phyloP scores from a whole-genome alignment of 2,797 vertebrate species.

The Chiloscyllium punctatum region DNA sequence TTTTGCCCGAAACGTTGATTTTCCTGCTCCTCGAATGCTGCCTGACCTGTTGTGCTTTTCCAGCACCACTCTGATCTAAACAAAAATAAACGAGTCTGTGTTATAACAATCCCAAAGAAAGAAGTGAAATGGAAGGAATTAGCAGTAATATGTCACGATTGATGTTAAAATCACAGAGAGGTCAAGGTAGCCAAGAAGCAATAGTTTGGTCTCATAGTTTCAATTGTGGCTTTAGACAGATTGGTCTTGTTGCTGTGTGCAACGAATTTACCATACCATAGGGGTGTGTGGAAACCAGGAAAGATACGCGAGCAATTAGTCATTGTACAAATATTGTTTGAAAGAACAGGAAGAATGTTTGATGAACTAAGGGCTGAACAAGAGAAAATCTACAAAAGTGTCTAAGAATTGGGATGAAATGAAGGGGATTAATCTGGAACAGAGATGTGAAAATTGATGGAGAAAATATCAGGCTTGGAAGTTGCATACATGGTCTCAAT shows the following conservation, averaged over 20 bases:
- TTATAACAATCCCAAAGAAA: neutral
- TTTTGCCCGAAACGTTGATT: too few relatives aligned
- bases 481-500: neutral
- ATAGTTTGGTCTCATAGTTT: neutral
- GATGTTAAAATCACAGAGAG: neutral
- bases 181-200: neutral
- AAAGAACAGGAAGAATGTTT: neutral
- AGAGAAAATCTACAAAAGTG: neutral
- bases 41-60: too few relatives aligned
- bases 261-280: neutral
- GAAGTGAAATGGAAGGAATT: neutral
- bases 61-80: too few relatives aligned
- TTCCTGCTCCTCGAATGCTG: too few relatives aligned
- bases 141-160: neutral
- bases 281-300: neutral
- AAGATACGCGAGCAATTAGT: neutral
- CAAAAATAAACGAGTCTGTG: neutral
- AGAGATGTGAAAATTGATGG: neutral
- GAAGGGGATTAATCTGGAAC: neutral
- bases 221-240: neutral
- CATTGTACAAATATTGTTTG: neutral
- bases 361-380: neutral
- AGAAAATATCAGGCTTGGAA: neutral
- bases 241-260: neutral
- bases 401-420: too few relatives aligned